phyloP scores from a whole-genome alignment of 1,140 invertebrate genomes.

The Kradibia gibbosae region DNA sequence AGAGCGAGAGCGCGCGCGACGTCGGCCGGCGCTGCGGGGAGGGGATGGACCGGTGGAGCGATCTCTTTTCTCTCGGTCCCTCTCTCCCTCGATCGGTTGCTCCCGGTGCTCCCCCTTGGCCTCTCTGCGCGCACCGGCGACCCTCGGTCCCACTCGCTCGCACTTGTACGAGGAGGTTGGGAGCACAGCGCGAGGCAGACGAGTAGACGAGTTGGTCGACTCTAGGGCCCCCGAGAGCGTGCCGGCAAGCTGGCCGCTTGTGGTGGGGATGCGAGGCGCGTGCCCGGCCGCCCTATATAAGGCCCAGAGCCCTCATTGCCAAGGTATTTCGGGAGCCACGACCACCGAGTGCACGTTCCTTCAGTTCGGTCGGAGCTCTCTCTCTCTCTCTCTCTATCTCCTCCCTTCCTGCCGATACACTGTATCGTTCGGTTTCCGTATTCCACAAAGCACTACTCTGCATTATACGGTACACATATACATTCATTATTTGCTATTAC shows the following conservation, averaged over 20 bases:
- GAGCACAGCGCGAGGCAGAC: conserved; percentile 16
- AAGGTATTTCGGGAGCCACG: conserved; percentile 72
- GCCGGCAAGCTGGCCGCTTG: conserved; percentile 46
- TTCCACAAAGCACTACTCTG: neutral
- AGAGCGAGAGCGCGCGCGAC: conserved; percentile 12
- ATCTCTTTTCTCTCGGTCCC: conserved; percentile 19
- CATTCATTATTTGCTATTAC: too few species aligned
- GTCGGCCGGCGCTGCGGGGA: conserved; percentile 29
- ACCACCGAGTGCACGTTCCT: conserved; percentile 54
- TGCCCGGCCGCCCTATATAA: conserved; percentile 70
- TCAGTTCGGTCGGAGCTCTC: conserved; percentile 24
- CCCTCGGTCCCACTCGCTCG: neutral
- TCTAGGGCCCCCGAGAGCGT: conserved; percentile 65
- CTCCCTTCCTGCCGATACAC: neutral
- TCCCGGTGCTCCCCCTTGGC: neutral
- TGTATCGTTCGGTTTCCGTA: neutral
- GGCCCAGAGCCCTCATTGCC: conserved; percentile 67
- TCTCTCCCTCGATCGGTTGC: neutral
- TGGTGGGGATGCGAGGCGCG: conserved; percentile 65
- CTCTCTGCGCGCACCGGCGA: neutral
- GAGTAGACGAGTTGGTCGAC: conserved; percentile 48
- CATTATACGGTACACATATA: too few species aligned
- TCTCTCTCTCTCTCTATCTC: conserved; percentile 31
- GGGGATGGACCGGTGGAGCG: conserved; percentile 32
- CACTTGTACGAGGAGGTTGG: neutral